Evolutionary conservation across 2,888 invertebrate genomes (phyloP).

Genomic region (Cinara cedri): DNA sequence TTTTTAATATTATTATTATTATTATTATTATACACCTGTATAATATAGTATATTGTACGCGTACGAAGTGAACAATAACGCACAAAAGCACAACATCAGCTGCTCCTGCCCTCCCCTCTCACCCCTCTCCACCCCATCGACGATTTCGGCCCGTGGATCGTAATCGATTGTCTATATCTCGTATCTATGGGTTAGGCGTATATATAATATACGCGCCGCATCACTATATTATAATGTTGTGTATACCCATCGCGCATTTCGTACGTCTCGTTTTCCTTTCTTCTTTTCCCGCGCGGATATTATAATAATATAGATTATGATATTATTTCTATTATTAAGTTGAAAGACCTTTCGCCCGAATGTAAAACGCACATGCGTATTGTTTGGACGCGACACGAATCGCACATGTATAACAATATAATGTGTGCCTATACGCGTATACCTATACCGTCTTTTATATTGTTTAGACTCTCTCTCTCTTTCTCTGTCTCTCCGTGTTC

Average conservation of each 20-base stretch:
- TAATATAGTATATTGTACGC: no score
- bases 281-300: neutral
- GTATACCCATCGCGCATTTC: neutral
- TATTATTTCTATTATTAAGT: neutral
- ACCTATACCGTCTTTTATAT: no score
- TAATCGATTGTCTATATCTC: slow-evolving; percentile 33
- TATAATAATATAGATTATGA: neutral
- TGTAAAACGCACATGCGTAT: neutral
- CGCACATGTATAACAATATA: no score
- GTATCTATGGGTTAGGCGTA: no score
- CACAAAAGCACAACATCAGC: no score
- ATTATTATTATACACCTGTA: no score
- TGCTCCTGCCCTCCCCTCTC: no score
- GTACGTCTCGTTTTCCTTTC: slow-evolving; percentile 3
- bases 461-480: neutral
- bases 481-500: neutral
- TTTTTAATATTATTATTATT: no score
- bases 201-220: neutral
- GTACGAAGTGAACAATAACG: slow-evolving; percentile 4
- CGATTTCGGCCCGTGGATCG: neutral
- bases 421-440: no score
- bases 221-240: neutral
- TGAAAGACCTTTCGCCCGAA: slow-evolving; percentile 32
- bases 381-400: slow-evolving; percentile 3
- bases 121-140: no score